Conservation (phyloP, 2,888 invertebrate species). For the Ormyrus nitidulus region DNA sequence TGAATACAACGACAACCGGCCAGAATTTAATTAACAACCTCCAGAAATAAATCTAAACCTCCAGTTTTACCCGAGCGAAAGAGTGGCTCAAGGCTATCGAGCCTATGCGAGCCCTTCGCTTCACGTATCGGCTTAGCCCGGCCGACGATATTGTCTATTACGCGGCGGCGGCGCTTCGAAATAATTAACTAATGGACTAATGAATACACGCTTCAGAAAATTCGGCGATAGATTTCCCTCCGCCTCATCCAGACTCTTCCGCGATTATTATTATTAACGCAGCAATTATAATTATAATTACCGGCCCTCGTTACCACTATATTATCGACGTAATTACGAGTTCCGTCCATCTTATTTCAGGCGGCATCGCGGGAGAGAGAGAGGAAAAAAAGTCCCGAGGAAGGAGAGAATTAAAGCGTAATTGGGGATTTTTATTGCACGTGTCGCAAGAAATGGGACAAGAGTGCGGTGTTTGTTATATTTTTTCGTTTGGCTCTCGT, state of each 20-base stretch:
- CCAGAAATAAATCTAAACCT: too few relatives aligned
- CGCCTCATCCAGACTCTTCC: not conserved
- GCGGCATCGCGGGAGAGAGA: not conserved
- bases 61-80: too few relatives aligned
- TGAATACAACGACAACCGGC: too few relatives aligned
- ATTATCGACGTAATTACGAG: conserved; percentile 41
- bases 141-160: conserved; percentile 66
- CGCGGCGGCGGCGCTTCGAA: conserved; percentile 61
- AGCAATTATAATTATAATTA: conserved; percentile 55
- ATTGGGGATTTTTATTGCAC: conserved; percentile 1
- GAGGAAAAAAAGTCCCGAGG: not conserved
- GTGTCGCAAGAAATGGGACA: not conserved
- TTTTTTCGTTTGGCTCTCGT: conserved; percentile 9
- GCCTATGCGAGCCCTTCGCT: conserved; percentile 39
- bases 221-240: conserved; percentile 57
- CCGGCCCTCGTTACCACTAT: conserved; percentile 43
- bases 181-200: conserved; percentile 73
- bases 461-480: not conserved
- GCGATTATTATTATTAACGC: conserved; percentile 43
- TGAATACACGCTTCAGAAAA: conserved; percentile 62
- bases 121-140: conserved; percentile 58
- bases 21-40: too few relatives aligned
- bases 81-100: too few relatives aligned
- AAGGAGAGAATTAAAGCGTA: not conserved
- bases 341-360: not conserved